Conservation (phyloP, 2,113 vertebrate species). For the Sceloporus tristichus region DNA sequence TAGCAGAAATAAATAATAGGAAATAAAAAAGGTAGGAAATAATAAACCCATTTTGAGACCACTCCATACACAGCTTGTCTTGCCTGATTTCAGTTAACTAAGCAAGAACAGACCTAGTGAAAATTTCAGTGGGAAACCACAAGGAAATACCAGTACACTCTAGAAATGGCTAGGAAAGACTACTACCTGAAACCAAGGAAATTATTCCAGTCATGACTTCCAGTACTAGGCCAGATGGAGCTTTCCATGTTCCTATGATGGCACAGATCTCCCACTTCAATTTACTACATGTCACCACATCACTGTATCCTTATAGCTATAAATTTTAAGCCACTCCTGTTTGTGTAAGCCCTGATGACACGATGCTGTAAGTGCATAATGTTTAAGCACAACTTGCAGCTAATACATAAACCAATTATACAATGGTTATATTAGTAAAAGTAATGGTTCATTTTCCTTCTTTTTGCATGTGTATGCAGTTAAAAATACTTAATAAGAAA, state of each 20-base stretch:
- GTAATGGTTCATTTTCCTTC: background rate
- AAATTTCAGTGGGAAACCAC: too few relatives aligned
- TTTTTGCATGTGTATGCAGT: background rate
- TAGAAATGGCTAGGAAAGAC: too few relatives aligned
- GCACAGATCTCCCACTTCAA: background rate
- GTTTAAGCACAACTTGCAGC: background rate
- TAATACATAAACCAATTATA: background rate
- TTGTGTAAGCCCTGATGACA: background rate
- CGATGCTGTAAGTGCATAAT: background rate
- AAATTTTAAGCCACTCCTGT: background rate
- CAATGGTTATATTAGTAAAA: background rate
- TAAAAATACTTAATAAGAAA: background rate
- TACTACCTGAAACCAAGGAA: too few relatives aligned
- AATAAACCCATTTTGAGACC: background rate
- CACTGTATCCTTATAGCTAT: background rate
- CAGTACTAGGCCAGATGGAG: too few relatives aligned
- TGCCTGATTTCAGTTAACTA: too few relatives aligned
- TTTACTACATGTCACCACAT: background rate
- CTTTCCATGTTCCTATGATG: too few relatives aligned
- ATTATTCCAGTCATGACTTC: too few relatives aligned
- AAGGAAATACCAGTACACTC: too few relatives aligned
- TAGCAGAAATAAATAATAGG: background rate
- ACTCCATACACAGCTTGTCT: too few relatives aligned
- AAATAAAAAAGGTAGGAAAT: background rate
- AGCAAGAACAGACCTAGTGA: too few relatives aligned